phyloP scores from a whole-genome alignment of 2,797 vertebrate genomes.

The Danio aesculapii region DNA sequence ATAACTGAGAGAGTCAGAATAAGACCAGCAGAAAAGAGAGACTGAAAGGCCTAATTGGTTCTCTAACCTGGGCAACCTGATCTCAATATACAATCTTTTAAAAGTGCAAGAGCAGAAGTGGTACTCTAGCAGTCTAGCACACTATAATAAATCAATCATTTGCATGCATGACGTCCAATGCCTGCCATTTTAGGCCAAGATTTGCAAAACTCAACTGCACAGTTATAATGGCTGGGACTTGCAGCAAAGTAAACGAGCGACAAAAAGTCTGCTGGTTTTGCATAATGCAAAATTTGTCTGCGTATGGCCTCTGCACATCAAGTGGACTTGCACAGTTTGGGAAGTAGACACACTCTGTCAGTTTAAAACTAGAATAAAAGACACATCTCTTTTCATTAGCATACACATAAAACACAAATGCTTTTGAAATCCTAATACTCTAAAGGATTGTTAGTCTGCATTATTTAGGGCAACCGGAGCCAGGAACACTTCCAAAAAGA shows the following conservation, averaged over 20 bases:
- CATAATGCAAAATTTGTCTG: conserved; percentile 8
- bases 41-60: conserved; percentile 26
- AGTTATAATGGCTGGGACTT: conserved; percentile 8
- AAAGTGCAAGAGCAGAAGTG: background rate
- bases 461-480: too few relatives aligned
- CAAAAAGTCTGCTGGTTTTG: conserved; percentile 4
- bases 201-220: background rate
- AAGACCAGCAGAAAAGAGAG: background rate
- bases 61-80: conserved; percentile 46
- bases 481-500: too few relatives aligned
- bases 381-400: too few relatives aligned
- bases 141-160: conserved; percentile 20
- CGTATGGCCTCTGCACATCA: background rate
- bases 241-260: background rate
- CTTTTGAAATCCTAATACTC: too few relatives aligned
- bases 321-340: too few relatives aligned
- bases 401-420: too few relatives aligned
- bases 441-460: too few relatives aligned
- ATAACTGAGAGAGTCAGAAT: conserved; percentile 9
- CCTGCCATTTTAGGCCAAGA: conserved; percentile 7
- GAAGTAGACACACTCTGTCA: too few relatives aligned
- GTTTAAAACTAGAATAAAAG: too few relatives aligned
- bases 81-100: conserved; percentile 33
- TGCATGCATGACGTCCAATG: conserved; percentile 4
- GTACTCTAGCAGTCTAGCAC: background rate